phyloP scores from a whole-genome alignment of 2,113 vertebrate genomes.

The Corynorhinus townsendii region DNA sequence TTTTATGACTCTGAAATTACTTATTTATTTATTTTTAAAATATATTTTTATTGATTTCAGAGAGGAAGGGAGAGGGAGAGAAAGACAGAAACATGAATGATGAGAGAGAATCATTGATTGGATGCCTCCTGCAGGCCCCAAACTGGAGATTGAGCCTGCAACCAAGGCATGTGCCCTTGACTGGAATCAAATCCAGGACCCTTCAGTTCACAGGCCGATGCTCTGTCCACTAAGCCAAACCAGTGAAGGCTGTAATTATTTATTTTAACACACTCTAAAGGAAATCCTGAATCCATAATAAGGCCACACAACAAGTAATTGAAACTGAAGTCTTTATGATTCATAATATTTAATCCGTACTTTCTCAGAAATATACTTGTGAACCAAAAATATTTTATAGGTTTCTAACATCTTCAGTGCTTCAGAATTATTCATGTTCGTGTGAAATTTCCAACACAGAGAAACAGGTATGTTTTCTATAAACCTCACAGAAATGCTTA shows the following conservation, averaged over 20 bases:
- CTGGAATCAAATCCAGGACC: too few species aligned
- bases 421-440: neutral
- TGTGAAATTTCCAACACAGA: neutral
- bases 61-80: too few species aligned
- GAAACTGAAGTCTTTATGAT: neutral
- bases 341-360: neutral
- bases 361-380: neutral
- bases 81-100: too few species aligned
- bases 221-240: too few species aligned
- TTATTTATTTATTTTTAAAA: neutral
- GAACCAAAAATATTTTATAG: neutral
- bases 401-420: neutral
- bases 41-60: too few species aligned
- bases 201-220: too few species aligned
- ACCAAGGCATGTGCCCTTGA: too few species aligned
- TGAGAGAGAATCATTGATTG: too few species aligned
- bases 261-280: neutral
- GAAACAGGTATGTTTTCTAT: neutral
- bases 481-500: conserved; percentile 13
- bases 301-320: neutral
- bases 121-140: too few species aligned
- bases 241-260: neutral
- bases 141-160: too few species aligned
- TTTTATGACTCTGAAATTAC: neutral
- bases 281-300: neutral